Evolutionary conservation across 2,888 invertebrate species (phyloP), one percentile per base, ranked within the genome.

Genomic region (Dryomyza anilis): DNA sequence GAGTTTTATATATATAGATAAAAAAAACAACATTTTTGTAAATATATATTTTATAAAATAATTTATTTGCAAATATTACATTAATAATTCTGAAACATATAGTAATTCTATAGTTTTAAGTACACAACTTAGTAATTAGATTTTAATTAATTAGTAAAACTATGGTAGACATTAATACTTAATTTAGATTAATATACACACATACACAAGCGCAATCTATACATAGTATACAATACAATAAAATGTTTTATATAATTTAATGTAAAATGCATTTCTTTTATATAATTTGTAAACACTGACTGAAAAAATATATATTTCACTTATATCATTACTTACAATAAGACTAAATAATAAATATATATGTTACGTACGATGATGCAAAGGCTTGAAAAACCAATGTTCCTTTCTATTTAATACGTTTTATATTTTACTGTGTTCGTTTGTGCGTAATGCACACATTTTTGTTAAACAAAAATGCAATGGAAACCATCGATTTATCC

Each of bases 81-180:
- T n/a, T n/a, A n/a, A n/a, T n/a, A n/a, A n/a, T n/a, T n/a, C 39
- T 4, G 39, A 39, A 39, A 14, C 39, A 39, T 39, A n/a, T 39
- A 39, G 3, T 39, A n/a, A n/a, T 39, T 39, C 14, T 43, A 25
- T 57, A 43, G 21, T 48, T 33, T 60, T 60, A 60, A 60, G 59
- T 60, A 60, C 59, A 60, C 10, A 12, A 50, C 48, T 59, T 60
- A n/a, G 21, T 30, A 46, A 46, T 46, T n/a, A 58, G 29, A 59
- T 43, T 43, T 39, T 19, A n/a, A 48, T 48, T 19, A 21, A 12
- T 43, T 39, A 3, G 27, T 48, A 23, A 27, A 36, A 33, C 21
- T 45, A 14, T 29, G 46, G 21, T 46, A 58, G 16, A 36, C 36
- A 8, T 46, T 29, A 30, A 45, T 57, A 27, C 36, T 25, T 25